Evolutionary conservation across 2,797 vertebrate genomes (phyloP).

Genomic region (Sebastes iracundus): DNA sequence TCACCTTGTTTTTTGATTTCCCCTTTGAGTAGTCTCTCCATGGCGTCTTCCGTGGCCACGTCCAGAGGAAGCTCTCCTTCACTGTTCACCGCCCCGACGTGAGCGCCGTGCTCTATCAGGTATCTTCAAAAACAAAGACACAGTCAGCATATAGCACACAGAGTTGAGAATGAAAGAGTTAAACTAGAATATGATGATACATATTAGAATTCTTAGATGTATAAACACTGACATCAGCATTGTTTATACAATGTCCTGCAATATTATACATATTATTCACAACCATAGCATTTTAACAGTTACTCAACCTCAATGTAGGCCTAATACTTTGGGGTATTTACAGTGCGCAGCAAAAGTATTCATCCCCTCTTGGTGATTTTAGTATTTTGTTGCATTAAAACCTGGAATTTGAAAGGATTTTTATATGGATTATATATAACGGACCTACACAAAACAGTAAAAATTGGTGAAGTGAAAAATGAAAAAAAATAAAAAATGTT

Average conservation of each 20-base stretch:
- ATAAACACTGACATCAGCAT: background rate
- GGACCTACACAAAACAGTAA: background rate
- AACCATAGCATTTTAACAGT: background rate
- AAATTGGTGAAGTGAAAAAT: background rate
- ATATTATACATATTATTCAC: background rate
- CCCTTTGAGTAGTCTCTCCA: constrained; percentile 85
- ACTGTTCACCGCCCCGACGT: constrained; percentile 87
- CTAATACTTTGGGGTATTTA: background rate
- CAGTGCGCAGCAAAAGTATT: background rate
- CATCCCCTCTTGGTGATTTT: background rate
- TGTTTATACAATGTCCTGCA: background rate
- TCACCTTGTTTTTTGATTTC: constrained; percentile 89
- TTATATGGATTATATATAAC: background rate
- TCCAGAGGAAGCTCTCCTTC: constrained; percentile 89
- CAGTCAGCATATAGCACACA: background rate
- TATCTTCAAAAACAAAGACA: constrained; percentile 44
- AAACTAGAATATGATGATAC: background rate
- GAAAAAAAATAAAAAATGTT: background rate
- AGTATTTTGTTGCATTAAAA: background rate
- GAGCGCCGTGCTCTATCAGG: constrained; percentile 80
- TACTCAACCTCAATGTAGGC: background rate
- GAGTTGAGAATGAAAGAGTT: background rate
- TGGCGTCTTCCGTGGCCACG: constrained; percentile 86
- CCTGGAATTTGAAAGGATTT: background rate
- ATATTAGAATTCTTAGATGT: background rate